Evolutionary conservation across 2,888 invertebrate species (phyloP), one percentile per base, ranked within the genome.

Genomic region (Omphaloscelis lunosa): DNA sequence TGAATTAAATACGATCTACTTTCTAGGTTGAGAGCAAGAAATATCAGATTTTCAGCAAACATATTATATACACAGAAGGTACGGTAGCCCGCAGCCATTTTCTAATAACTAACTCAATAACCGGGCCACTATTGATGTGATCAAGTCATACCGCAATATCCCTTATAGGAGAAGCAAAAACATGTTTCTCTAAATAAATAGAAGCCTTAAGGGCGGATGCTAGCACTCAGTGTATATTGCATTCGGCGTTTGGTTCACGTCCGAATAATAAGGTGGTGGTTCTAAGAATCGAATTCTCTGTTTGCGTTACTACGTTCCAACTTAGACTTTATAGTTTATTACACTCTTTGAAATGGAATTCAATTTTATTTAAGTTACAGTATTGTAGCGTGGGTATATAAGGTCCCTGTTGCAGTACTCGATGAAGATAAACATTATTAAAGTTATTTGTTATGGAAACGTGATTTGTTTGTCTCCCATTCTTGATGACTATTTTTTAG

Each of bases 191-290:
- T 77, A 85, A 77, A 72, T 78, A 84, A 78, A 75, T 56, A 71
- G 66, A 29, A 78, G 69, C 65, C 29, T 65, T 83, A 59, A 66
- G 72, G 72, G 82, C 48, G 29, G 77, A 27, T 53, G 34, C 66
- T 29, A 61, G 79, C 86, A 87, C 85, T 87, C 80, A 78, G 58
- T 74, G 73, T 72, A 78, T 80, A 85, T 84, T 87, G 85, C 84
- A 80, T 77, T 86, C 39, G 80, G 72, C 61, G 34, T 87, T 77
- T 77, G 72, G 71, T 74, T 39, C 39, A 61, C 72, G 73, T 61
- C 59, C 51, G 51, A 69, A 75, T 69, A 61, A 34, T n/a, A n/a
- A n/a, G n/a, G n/a, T n/a, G n/a, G 69, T 48, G 62, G 72, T 41
- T 51, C 20, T 12, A 39, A 39, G 29, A 65, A 79, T 61, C 27